Conservation (phyloP, 2,113 vertebrate genomes). For the Chionis minor region DNA sequence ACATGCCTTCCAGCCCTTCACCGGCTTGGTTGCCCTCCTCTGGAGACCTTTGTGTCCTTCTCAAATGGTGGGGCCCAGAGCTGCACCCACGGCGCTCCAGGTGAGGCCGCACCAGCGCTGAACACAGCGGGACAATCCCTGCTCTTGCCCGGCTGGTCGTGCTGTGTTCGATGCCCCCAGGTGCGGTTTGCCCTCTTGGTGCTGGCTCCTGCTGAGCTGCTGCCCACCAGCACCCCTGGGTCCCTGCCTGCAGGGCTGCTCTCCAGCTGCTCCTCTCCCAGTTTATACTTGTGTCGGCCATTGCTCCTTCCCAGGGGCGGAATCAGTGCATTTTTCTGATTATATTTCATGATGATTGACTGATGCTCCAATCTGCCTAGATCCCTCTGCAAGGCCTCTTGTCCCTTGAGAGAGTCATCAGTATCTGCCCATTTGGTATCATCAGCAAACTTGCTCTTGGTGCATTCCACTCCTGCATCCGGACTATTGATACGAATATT, state of each 20-base stretch:
- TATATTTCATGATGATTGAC: neutral
- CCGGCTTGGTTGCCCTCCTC: neutral
- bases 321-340: neutral
- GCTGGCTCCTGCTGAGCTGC: neutral
- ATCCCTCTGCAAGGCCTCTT: neutral
- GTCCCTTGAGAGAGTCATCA: neutral
- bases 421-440: neutral
- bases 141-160: neutral
- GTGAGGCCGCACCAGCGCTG: fast-evolving
- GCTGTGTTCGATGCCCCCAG: neutral
- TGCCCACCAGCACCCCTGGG: neutral
- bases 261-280: no score
- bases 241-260: neutral
- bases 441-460: neutral
- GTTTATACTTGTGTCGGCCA: fast-evolving
- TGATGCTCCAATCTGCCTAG: neutral
- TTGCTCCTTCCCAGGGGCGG: neutral
- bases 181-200: neutral
- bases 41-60: neutral
- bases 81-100: neutral
- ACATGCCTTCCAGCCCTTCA: neutral
- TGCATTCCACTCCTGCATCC: neutral
- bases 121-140: neutral
- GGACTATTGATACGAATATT: neutral
- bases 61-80: neutral